Evolutionary conservation across 1,140 invertebrate species (phyloP).

Genomic region (Aphelinus certus): DNA sequence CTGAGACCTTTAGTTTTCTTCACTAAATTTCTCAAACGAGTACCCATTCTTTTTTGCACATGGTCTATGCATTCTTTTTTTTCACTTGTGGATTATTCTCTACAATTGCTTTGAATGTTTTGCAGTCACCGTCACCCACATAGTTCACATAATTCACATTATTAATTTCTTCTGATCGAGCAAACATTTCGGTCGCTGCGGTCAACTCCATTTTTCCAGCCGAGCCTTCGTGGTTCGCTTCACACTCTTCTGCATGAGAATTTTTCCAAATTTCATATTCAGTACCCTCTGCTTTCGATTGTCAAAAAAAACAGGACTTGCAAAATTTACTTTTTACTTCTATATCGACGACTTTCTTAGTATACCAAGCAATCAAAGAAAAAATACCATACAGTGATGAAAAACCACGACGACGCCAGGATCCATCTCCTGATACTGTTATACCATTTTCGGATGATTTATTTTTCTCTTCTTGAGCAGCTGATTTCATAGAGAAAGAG

Average conservation of each 20-base stretch:
- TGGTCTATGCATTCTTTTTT: too few species aligned
- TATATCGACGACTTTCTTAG: slow-evolving; percentile 38
- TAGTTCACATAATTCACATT: slow-evolving; percentile 44
- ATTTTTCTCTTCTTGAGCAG: slow-evolving; percentile 29
- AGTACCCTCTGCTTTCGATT: slow-evolving; percentile 18
- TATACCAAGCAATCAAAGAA: slow-evolving; percentile 34
- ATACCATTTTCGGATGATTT: slow-evolving; percentile 12
- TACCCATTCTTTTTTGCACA: too few species aligned
- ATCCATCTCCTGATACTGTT: slow-evolving; percentile 40
- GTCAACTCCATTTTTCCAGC: slow-evolving; percentile 43
- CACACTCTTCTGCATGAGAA: slow-evolving; percentile 35
- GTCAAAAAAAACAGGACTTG: slow-evolving; percentile 24
- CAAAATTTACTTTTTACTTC: slow-evolving; percentile 33
- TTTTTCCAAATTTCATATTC: slow-evolving; percentile 30
- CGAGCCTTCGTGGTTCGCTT: slow-evolving; percentile 39
- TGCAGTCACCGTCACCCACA: neutral
- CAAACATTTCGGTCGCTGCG: slow-evolving; percentile 30
- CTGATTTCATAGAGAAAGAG: neutral
- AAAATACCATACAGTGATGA: slow-evolving; percentile 39
- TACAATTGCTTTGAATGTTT: neutral
- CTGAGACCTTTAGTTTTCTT: too few species aligned
- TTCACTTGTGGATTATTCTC: too few species aligned
- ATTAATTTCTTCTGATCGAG: slow-evolving; percentile 35
- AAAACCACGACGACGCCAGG: slow-evolving; percentile 42
- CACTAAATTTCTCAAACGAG: too few species aligned